Evolutionary conservation across 2,113 vertebrate species (phyloP).

Genomic region (Coregonus clupeaformis): DNA sequence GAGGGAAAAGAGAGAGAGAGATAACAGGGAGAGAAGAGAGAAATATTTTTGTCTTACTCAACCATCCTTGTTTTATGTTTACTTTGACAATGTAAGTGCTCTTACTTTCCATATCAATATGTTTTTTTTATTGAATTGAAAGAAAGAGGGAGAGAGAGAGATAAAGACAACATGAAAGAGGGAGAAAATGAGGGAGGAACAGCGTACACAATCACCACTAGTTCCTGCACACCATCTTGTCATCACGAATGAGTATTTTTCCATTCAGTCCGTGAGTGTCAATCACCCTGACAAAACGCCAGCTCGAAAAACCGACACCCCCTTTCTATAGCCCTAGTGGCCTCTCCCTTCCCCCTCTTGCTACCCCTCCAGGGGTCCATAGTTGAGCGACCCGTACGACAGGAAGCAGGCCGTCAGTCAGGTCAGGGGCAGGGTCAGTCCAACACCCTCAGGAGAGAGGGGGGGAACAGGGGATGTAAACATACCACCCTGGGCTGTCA

Average conservation of each 20-base stretch:
- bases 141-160: background rate
- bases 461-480: background rate
- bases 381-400: slow-evolving; percentile 7
- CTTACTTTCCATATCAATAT: too few relatives aligned
- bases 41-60: too few relatives aligned
- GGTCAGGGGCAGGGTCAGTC: background rate
- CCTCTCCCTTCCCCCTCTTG: background rate
- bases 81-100: too few relatives aligned
- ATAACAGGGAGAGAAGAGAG: background rate
- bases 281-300: slow-evolving; percentile 10
- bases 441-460: background rate
- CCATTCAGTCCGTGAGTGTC: slow-evolving; percentile 1
- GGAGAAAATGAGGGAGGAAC: background rate
- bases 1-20: background rate
- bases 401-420: background rate
- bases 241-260: background rate
- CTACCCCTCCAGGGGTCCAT: background rate
- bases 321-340: background rate
- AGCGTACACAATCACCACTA: background rate
- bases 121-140: too few relatives aligned
- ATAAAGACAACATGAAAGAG: background rate
- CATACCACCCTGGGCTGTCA: slow-evolving; percentile 3
- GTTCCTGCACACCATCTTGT: background rate
- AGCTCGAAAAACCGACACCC: background rate
- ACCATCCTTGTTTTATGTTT: too few relatives aligned